These are phyloP conservation scores for Bos taurus DNA, from an alignment of 2,113 vertebrate species.

Conservation along the genomic window ARS-UCD2.0 NC_037328.1:11030501-11031000, in stretches of 20 bases:
- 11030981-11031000: neutral
- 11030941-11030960: neutral
- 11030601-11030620: neutral
- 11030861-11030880: neutral
- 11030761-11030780: neutral
- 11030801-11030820: neutral
- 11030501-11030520: neutral
- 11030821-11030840: neutral
- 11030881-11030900: neutral
- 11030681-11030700: neutral
- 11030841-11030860: neutral
- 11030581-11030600: neutral
- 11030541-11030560: neutral
- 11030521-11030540: neutral
- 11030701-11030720: neutral
- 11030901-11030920: neutral
- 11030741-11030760: neutral
- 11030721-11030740: neutral
- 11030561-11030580: neutral
- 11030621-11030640: neutral
- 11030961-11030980: constrained; percentile 16
- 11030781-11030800: neutral
- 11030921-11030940: neutral
- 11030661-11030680: neutral
- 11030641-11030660: neutral